Evolutionary conservation across 2,113 vertebrate species (phyloP).

Genomic region (Pomatostomus ruficeps): DNA sequence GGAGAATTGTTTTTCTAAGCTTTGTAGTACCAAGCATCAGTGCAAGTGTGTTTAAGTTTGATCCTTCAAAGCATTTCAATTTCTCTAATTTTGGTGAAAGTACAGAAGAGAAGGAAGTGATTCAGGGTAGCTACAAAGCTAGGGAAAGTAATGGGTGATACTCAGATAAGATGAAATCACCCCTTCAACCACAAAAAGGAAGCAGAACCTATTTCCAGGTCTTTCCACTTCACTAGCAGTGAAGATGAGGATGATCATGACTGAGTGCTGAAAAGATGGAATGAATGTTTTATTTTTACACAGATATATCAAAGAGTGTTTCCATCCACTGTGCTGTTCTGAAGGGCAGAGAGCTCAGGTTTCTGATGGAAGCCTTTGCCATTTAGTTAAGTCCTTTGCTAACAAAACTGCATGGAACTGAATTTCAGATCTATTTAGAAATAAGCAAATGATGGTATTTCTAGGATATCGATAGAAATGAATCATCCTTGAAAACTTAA

Average conservation of each 20-base stretch:
- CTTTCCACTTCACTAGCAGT: constrained; percentile 8
- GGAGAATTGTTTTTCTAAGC: neutral
- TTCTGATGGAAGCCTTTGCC: neutral
- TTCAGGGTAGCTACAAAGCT: neutral
- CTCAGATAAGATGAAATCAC: neutral
- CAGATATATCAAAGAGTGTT: neutral
- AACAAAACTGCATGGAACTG: neutral
- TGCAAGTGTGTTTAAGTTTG: neutral
- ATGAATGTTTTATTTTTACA: neutral
- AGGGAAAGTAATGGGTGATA: neutral
- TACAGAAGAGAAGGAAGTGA: neutral
- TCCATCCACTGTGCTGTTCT: neutral
- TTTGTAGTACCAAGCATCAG: neutral
- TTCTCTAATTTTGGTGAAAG: neutral
- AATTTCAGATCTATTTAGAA: neutral
- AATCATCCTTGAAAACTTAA: neutral
- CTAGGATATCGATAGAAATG: neutral
- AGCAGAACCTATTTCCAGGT: constrained; percentile 14
- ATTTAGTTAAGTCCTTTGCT: neutral
- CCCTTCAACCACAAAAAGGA: neutral
- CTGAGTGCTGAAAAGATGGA: neutral
- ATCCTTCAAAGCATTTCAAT: neutral
- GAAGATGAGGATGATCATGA: neutral
- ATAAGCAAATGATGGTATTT: neutral
- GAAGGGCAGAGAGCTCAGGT: neutral